A percentile compares a stretch with the other conserved stretches of the same genome.
phyloP scores from a whole-genome alignment of 1,140 invertebrate genomes.

The Battus philenor region DNA sequence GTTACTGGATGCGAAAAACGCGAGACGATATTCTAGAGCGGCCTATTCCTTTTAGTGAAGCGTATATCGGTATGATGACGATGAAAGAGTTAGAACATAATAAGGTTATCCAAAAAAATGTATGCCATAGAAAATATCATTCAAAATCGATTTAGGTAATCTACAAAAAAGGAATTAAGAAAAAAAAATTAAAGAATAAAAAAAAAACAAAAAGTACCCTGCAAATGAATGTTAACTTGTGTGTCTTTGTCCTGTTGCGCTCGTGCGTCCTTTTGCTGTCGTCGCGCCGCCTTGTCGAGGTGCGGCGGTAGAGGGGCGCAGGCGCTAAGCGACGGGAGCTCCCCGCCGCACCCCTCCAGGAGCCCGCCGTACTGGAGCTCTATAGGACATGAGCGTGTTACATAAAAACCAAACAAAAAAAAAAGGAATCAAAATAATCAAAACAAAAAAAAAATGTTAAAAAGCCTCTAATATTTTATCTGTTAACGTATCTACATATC shows the following conservation, averaged over 20 bases:
- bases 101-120: too few relatives aligned
- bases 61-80: too few relatives aligned
- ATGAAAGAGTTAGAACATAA: too few relatives aligned
- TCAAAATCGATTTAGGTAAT: too few relatives aligned
- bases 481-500: too few relatives aligned
- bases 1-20: too few relatives aligned
- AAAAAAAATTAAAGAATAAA: constrained; percentile 34
- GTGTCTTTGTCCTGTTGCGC: constrained; percentile 84
- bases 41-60: too few relatives aligned
- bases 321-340: constrained; percentile 64
- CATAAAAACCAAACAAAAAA: constrained; percentile 49
- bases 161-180: too few relatives aligned
- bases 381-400: constrained; percentile 25
- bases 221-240: constrained; percentile 91
- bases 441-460: constrained; percentile 16
- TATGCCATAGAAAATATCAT: too few relatives aligned
- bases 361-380: constrained; percentile 67
- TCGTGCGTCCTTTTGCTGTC: constrained; percentile 79
- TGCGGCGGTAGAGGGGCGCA: constrained; percentile 70
- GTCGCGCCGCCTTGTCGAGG: constrained; percentile 65
- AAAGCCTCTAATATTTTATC: too few relatives aligned
- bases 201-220: constrained; percentile 80
- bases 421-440: constrained; percentile 29
- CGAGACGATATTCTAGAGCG: too few relatives aligned
- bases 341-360: constrained; percentile 66